Evolutionary conservation across 2,888 invertebrate genomes (phyloP), one percentile per base, ranked within the genome.

Genomic region (Meta bourneti): DNA sequence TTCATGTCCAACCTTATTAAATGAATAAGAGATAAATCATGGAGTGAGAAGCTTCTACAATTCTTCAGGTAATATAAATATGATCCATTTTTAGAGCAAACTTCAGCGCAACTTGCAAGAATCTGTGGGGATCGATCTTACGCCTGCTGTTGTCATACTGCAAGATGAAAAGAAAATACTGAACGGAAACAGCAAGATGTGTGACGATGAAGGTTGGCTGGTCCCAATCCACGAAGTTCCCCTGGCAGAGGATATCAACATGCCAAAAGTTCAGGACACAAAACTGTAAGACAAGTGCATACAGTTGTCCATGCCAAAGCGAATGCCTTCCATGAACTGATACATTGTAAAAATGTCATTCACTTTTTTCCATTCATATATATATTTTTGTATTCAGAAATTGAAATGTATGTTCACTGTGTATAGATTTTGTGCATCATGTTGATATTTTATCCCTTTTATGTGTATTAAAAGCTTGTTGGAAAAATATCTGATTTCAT

Each of bases 191-290:
- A 89, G 70, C 52, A 85, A 86, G 54, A 78, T 91, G 4, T 85
- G 85, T 51, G 87, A 87, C 77, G 87, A 93, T 75, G 93, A 93
- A 61, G 92, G 87, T 20, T 93, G 93, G 93, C 20, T 93, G 6
- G 93, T 87, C 5, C 93, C 93, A 11, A 81, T 90, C 48, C 52
- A 51, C 16, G 92, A 93, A 70, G 84, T 92, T 11, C 93, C 93
- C 48, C 34, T 92, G 7, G 80, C 75, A 82, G 93, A 93, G 74
- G 93, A 93, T 19, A 80, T 49, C 19, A 90, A 89, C 80, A 79
- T 74, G 11, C 91, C 90, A 48, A 72, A 69, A 77, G 78, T 90
- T 9, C 92, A 93, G 79, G 93, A 93, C 69, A 93, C 93, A 13
- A 92, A 87, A 84, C 86, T 93, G 34, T 93, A 74, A 85, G 11